Percentiles rank a stretch among this genome's conserved stretches.
Conservation (phyloP, 2,888 invertebrate genomes). For the Oxycera nigricornis region DNA sequence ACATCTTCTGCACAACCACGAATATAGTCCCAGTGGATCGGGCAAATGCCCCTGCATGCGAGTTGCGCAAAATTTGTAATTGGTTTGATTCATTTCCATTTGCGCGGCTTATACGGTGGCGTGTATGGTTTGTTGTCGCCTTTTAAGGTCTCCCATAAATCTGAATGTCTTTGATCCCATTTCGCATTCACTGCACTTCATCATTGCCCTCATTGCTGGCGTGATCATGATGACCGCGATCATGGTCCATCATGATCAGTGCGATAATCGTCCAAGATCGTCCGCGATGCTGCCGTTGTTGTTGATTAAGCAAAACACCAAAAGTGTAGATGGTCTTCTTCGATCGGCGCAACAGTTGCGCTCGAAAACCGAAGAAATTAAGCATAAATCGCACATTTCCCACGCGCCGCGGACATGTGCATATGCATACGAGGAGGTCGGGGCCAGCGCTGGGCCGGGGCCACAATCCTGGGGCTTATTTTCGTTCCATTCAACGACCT, state of each 20-base stretch:
- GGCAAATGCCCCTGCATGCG: background rate
- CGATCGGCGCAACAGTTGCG: conserved; percentile 3
- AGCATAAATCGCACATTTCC: conserved; percentile 21
- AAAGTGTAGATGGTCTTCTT: conserved; percentile 1
- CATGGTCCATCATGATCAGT: conserved; percentile 13
- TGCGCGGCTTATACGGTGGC: background rate
- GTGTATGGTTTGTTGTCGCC: background rate
- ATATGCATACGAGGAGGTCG: background rate
- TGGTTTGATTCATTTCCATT: conserved; percentile 34
- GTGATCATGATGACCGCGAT: conserved; percentile 9
- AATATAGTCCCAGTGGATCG: background rate
- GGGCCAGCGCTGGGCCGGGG: background rate
- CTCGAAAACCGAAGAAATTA: conserved; percentile 3
- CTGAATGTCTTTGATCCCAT: conserved; percentile 36
- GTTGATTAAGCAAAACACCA: conserved; percentile 16
- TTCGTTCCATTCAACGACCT: conserved; percentile 20
- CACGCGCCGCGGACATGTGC: background rate
- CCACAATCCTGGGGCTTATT: background rate
- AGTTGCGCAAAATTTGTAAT: conserved; percentile 28
- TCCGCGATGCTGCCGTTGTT: conserved; percentile 1
- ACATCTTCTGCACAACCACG: background rate
- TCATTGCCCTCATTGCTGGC: conserved; percentile 32
- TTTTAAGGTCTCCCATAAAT: conserved; percentile 31
- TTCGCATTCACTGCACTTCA: conserved; percentile 26
- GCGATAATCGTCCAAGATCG: conserved; percentile 31